Base-by-base conservation (phyloP, 2,797 vertebrate species). In the Microctenopoma lineatum region DNA sequence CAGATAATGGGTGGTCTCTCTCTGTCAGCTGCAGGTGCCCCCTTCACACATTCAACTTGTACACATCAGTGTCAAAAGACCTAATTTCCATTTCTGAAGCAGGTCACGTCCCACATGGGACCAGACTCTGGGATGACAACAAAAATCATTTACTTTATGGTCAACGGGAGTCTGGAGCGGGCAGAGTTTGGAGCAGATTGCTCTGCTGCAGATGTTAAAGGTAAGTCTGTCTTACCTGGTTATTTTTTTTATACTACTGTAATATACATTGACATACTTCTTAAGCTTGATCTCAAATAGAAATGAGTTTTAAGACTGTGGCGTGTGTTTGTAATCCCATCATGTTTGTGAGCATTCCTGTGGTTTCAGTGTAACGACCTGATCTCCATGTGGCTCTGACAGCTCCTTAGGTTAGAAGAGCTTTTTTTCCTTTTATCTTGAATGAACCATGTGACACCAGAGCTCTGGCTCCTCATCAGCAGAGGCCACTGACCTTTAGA, bases 201-300 rank as follows among this genome's bases (percentile, higher is more conserved):
- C 75, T 80, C 90, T 1, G 76, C 77, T 25, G 77, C 87, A 16
- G 90, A 92, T 0, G 80, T 92, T 32, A 92, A 90, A 90, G 84
- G 92, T 92, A 64, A 68, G 82, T 44, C 13, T 5, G 29, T 32
- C n/a, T 10, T 0, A 29, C 29, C 29, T 7, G 1, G 5, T 32
- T 5, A 32, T 32, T 32, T 32, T 32, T 5, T 32, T 6, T 7
- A 6, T 32, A 32, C 29, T 21, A 21, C 21, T 21, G 21, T 21
- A 21, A 21, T 32, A 6, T 6, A 32, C 29, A 32, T 32, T 7
- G 7, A 6, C 29, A 32, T 32, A 32, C 2, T 21, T 21, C 2
- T 21, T 21, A 21, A 21, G 21, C 21, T 21, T 21, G 21, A 29
- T 1, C 27, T 29, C 27, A 29, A 4, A 29, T 29, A 29, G 3